These are phyloP conservation scores for Sebastes hubbsi DNA, from an alignment of 2,797 vertebrate genomes.

Conservation along the genomic window DNA sequence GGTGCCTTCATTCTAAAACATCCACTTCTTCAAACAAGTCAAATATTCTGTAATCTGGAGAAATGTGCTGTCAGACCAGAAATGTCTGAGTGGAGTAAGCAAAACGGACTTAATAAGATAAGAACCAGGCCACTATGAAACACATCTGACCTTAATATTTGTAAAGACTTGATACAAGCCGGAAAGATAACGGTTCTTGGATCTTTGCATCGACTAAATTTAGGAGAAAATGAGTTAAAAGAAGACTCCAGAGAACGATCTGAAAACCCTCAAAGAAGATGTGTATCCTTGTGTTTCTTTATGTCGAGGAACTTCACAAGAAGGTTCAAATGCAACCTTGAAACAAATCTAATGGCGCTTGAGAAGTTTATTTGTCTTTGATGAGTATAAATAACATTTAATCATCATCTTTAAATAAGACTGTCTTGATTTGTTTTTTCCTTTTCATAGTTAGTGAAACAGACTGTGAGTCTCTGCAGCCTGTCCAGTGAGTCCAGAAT, in stretches of 20 bases:
- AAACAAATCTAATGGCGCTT: neutral
- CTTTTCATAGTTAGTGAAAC: neutral
- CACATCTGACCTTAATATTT: neutral
- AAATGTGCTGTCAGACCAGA: neutral
- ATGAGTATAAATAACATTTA: neutral
- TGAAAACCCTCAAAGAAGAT: neutral
- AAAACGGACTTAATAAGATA: neutral
- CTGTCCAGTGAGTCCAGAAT: neutral
- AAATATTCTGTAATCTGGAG: neutral
- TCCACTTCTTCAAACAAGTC: neutral
- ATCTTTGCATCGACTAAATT: neutral
- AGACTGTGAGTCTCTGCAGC: neutral
- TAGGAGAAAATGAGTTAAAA: neutral
- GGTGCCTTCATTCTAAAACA: neutral
- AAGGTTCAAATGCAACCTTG: conserved; percentile 3
- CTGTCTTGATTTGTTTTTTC: neutral
- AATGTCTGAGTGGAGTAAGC: neutral
- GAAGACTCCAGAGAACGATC: neutral
- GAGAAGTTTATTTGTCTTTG: conserved; percentile 2
- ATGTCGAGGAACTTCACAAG: neutral
- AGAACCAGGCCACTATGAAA: neutral
- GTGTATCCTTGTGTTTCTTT: neutral
- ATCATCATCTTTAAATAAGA: neutral
- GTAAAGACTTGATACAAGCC: neutral
- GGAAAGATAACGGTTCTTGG: neutral